These are phyloP conservation scores for Halcyon leucocephala DNA, from an alignment of 2,797 vertebrate genomes.

Conservation along the genomic window DNA sequence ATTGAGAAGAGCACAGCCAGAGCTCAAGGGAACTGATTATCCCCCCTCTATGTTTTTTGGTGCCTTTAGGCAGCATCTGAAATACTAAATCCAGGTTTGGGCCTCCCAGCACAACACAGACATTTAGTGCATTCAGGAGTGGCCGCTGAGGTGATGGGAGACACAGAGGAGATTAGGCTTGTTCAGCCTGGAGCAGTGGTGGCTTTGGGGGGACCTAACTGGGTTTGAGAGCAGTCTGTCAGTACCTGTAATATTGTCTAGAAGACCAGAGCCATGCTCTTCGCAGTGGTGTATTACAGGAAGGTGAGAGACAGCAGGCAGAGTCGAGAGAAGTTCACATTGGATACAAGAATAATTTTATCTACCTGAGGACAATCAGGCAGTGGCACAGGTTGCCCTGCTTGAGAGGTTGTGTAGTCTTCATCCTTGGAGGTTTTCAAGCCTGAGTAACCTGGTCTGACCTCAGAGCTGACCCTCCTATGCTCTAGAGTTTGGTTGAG, in stretches of 20 bases:
- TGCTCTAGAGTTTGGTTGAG: not conserved
- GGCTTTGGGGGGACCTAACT: not conserved
- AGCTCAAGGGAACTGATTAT: not conserved
- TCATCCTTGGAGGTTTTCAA: not conserved
- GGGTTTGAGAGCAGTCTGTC: not conserved
- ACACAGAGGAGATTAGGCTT: not conserved
- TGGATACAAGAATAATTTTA: not conserved
- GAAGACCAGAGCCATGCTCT: not conserved
- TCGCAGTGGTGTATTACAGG: not conserved
- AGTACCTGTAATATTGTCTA: not conserved
- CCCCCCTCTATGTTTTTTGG: not conserved
- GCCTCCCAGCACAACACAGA: not conserved
- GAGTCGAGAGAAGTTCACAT: not conserved
- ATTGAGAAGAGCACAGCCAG: not conserved
- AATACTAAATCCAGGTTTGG: not conserved
- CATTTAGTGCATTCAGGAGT: not conserved
- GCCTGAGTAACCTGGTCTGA: not conserved
- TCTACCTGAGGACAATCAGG: not conserved
- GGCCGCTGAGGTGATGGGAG: not conserved
- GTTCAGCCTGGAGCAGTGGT: not conserved
- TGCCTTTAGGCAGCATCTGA: not conserved
- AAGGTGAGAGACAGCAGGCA: not conserved
- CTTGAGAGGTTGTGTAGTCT: not conserved
- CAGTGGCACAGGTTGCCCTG: not conserved
- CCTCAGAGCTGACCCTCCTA: not conserved